Percentiles rank a stretch among this genome's conserved stretches.
phyloP scores from a whole-genome alignment of 2,797 vertebrate genomes.

The Melanotaenia pygmaea region DNA sequence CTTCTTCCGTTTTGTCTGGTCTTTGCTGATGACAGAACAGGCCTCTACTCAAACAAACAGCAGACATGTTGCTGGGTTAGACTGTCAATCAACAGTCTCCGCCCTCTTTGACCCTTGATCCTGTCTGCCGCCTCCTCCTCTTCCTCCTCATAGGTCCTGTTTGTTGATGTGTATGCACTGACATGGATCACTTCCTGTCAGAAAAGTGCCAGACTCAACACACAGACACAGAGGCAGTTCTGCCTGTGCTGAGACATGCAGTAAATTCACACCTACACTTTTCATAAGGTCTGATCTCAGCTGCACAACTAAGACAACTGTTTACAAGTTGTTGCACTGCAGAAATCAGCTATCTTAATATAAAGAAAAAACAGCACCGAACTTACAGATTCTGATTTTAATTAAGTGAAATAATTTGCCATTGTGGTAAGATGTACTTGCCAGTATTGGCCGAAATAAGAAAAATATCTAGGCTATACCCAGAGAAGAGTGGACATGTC shows the following conservation, averaged over 20 bases:
- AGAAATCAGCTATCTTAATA: no score
- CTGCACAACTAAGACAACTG: no score
- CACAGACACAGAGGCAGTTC: constrained; percentile 35
- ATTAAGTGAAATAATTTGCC: no score
- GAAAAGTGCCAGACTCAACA: constrained; percentile 63
- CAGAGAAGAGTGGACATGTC: no score
- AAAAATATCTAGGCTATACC: no score
- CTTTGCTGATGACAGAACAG: constrained; percentile 57
- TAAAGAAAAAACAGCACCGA: no score
- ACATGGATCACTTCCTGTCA: constrained; percentile 77
- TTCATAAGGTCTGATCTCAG: no score
- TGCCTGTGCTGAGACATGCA: constrained; percentile 20
- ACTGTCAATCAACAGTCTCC: constrained; percentile 69
- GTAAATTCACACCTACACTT: constrained; percentile 23
- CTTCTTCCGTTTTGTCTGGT: constrained; percentile 21
- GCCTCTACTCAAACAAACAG: constrained; percentile 71
- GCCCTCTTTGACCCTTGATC: constrained; percentile 54
- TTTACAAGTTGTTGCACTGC: no score
- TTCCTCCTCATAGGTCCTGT: constrained; percentile 52
- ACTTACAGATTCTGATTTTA: no score
- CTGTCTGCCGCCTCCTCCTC: constrained; percentile 20
- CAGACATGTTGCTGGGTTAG: constrained; percentile 67
- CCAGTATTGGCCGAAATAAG: no score
- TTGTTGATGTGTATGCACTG: constrained; percentile 74
- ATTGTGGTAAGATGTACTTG: no score